Conservation (phyloP, 1,140 invertebrate genomes). For the Temnothorax curvispinosus region DNA sequence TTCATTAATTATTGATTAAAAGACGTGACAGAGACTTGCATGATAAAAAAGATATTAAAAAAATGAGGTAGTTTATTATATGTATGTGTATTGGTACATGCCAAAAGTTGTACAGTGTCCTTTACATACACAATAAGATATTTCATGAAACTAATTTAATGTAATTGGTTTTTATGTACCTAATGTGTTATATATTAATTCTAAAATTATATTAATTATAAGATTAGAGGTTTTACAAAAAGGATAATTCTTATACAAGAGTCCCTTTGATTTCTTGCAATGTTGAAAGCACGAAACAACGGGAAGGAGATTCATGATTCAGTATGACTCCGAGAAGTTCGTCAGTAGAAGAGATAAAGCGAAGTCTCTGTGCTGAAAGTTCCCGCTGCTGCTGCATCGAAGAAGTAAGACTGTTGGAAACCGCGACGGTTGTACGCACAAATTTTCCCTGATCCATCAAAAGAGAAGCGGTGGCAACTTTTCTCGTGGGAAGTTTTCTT, state of each 20-base stretch:
- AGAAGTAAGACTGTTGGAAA: constrained; percentile 10
- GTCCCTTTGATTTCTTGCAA: neutral
- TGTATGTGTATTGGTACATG: neutral
- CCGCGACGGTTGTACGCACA: constrained; percentile 52
- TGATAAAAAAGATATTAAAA: neutral
- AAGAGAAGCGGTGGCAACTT: constrained; percentile 28
- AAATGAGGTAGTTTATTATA: neutral
- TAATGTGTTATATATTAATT: constrained; percentile 4
- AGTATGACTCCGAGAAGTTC: constrained; percentile 16
- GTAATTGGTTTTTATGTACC: neutral
- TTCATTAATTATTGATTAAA: neutral
- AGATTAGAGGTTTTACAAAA: neutral
- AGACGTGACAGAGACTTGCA: neutral
- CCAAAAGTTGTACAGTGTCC: neutral
- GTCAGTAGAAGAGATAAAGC: constrained; percentile 7
- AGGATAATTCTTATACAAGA: neutral
- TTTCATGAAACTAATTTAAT: neutral
- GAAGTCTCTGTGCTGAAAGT: neutral
- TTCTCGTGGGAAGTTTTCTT: constrained; percentile 14
- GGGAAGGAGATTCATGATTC: neutral
- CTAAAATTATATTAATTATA: neutral
- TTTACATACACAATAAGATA: neutral
- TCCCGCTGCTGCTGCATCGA: neutral
- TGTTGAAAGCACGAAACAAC: neutral
- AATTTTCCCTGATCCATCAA: constrained; percentile 46